These are phyloP conservation scores for Macrophya alboannulata DNA, from an alignment of 2,888 invertebrate genomes.

Conservation along the genomic window DNA sequence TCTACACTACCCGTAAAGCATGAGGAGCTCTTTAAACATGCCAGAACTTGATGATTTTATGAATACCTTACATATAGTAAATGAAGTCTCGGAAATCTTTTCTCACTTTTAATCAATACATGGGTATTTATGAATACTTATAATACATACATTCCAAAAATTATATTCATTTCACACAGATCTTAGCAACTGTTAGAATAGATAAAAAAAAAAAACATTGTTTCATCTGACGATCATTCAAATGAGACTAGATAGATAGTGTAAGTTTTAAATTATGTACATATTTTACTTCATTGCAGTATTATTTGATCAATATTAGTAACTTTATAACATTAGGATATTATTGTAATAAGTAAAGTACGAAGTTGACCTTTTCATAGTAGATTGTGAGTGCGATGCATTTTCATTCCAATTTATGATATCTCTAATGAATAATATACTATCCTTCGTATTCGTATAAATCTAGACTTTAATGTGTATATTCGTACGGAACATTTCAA, in stretches of 20 bases:
- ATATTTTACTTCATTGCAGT: not conserved
- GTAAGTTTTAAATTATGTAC: not conserved
- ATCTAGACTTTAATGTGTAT: conserved; percentile 7
- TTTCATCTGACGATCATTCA: not conserved
- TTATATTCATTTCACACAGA: not conserved
- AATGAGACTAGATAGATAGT: not conserved
- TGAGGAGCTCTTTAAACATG: not conserved
- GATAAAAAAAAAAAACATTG: not conserved
- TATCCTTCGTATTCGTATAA: not conserved
- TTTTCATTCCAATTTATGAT: conserved; percentile 8
- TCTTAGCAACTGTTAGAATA: not conserved
- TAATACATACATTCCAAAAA: not conserved
- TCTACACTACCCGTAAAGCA: not conserved
- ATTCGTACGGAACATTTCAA: not conserved
- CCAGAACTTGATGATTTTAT: not conserved
- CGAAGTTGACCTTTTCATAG: not conserved
- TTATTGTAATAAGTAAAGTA: conserved; percentile 2
- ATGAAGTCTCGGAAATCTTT: not conserved
- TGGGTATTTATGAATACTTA: not conserved
- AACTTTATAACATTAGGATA: not conserved
- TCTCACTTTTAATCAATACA: not conserved
- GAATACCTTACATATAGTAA: not conserved
- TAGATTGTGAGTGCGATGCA: conserved; percentile 9
- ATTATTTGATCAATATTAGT: not conserved
- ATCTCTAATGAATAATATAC: not conserved